Evolutionary conservation across 1,140 invertebrate species (phyloP).

Genomic region (Camponotus pennsylvanicus): DNA sequence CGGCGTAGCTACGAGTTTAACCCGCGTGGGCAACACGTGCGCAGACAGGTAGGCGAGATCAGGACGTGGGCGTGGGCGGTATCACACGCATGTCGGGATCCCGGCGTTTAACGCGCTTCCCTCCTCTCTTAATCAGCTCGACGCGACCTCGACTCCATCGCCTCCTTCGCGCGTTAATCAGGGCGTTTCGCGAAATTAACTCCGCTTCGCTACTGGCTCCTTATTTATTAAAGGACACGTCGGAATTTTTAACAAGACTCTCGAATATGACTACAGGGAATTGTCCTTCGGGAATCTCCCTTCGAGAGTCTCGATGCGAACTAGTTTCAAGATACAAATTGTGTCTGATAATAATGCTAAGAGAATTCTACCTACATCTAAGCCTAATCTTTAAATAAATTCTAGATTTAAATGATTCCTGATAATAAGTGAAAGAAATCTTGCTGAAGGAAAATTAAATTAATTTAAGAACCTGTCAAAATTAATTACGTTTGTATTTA

Average conservation of each 20-base stretch:
- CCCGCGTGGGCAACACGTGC: conserved; percentile 44
- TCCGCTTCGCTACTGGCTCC: background rate
- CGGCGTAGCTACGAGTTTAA: background rate
- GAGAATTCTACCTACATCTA: background rate
- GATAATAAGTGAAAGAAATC: conserved; percentile 2
- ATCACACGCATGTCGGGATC: conserved; percentile 55
- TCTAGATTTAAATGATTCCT: background rate
- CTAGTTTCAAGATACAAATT: background rate
- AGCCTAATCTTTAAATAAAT: background rate
- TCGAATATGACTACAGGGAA: background rate
- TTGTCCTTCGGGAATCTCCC: background rate
- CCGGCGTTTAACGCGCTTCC: conserved; percentile 58
- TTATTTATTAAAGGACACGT: conserved; percentile 27
- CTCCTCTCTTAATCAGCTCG: conserved; percentile 62
- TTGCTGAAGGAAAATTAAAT: background rate
- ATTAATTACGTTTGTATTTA: background rate
- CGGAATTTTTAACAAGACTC: conserved; percentile 2
- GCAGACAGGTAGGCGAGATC: conserved; percentile 51
- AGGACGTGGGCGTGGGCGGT: conserved; percentile 46
- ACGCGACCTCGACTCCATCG: conserved; percentile 53
- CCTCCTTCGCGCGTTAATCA: conserved; percentile 39
- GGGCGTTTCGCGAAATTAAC: conserved; percentile 21
- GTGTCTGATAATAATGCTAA: background rate
- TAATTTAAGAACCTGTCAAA: background rate
- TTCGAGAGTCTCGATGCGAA: background rate